These are phyloP conservation scores for Iguana delicatissima DNA, from an alignment of 2,797 vertebrate species.

Conservation along the genomic window DNA sequence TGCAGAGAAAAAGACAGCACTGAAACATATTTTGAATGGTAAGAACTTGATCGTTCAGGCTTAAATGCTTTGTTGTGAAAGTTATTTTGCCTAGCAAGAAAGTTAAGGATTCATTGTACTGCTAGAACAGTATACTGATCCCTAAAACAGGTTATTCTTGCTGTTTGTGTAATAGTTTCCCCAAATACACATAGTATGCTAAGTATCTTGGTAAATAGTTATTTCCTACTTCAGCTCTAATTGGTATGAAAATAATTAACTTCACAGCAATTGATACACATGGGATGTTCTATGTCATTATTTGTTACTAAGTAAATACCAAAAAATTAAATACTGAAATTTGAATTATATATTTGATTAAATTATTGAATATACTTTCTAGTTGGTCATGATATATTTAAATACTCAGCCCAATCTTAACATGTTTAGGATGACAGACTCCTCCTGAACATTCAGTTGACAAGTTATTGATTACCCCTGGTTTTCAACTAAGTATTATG, in stretches of 20 bases:
- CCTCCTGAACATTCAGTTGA: not conserved
- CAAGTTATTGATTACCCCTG: not conserved
- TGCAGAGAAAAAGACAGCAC: not conserved
- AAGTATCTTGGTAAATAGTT: too few species aligned
- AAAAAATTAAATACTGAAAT: too few species aligned
- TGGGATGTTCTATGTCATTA: not conserved
- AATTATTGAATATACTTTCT: not conserved
- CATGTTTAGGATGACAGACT: not conserved
- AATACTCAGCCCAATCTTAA: not conserved
- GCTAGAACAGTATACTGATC: not conserved
- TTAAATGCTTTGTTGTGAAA: not conserved
- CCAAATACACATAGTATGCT: too few species aligned
- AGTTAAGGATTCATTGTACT: not conserved
- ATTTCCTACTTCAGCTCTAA: too few species aligned
- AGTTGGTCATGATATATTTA: not conserved
- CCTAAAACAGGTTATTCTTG: not conserved
- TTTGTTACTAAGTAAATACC: not conserved
- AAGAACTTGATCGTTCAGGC: not conserved
- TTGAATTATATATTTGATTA: not conserved
- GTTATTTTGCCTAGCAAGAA: not conserved
- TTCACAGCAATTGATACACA: too few species aligned
- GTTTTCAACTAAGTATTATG: not conserved
- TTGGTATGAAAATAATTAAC: too few species aligned
- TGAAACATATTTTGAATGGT: too few species aligned
- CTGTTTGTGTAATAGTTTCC: too few species aligned